Evolutionary conservation across 1,140 invertebrate genomes (phyloP), one percentile per base, ranked within the genome.

Genomic region (Drosophila orosa): DNA sequence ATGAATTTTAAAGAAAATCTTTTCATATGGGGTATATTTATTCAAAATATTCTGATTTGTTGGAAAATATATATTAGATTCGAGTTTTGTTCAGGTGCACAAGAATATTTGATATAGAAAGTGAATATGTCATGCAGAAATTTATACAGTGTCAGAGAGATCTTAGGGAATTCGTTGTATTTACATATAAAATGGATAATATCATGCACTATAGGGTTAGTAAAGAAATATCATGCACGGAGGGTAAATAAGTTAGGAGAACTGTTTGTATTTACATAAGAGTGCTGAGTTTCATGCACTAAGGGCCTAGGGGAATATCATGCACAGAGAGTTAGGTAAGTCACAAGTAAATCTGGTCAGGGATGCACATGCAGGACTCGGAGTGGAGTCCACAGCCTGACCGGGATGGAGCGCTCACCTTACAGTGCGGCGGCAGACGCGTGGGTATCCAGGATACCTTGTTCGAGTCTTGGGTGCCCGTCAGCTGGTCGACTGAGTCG

Each of bases 391-490:
- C 65, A 68, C 45, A 68, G 45, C 61, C 61, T 42, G 44, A 52
- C 45, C 29, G 22, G 35, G 17, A 10, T 42, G 9, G 29, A 65
- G 31, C 40, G 25, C 91, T 93, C 91, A 98, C 96, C 94, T 99
- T 99, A 81, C 98, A 98, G 92, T 99, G 93, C 1, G 94, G 93
- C 1, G 98, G 98, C 22, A 99, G 92, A 63, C 96, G 94, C 0
- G 97, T 97, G 0, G 98, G 98, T 81, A 99, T 93, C 98, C 98
- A 99, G 0, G 98, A 97, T 37, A 99, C 95, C 92, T 98, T 98
- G 91, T 99, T 99, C 35, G 97, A 97, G 77, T 97, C 97, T 78
- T 98, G 97, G 1, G 97, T 95, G 7, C 97, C 97, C n/a, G 98
- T 99, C 22, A 99, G 92, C 92, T 99, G 97, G 93, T 99, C 98